Conservation (phyloP, 2,113 vertebrate species). For the Xenopus borealis region DNA sequence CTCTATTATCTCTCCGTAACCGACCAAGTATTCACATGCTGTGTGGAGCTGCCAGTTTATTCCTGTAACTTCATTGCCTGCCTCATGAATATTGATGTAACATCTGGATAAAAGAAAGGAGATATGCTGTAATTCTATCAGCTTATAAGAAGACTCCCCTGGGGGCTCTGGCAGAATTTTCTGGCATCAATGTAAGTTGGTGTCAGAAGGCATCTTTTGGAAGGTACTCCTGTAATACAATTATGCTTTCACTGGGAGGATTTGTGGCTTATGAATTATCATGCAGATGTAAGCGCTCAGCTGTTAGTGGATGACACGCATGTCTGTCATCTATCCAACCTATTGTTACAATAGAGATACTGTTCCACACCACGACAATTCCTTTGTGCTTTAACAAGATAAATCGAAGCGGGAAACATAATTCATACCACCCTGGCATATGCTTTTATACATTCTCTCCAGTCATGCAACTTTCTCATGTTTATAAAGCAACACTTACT, state of each 20-base stretch:
- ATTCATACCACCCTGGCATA: too few species aligned
- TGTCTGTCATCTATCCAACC: slow-evolving; percentile 29
- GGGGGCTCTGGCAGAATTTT: slow-evolving; percentile 27
- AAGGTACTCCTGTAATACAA: slow-evolving; percentile 37
- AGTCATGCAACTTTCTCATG: too few species aligned
- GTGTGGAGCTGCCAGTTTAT: slow-evolving; percentile 10
- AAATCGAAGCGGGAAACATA: background rate
- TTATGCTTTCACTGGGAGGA: slow-evolving; percentile 35
- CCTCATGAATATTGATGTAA: slow-evolving; percentile 43
- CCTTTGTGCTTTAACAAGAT: slow-evolving; percentile 30
- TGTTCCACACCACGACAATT: slow-evolving; percentile 19
- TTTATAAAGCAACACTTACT: too few species aligned
- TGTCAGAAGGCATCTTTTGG: slow-evolving; percentile 41
- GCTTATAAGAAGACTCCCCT: slow-evolving; percentile 32
- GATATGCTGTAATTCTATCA: slow-evolving; percentile 38
- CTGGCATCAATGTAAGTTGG: slow-evolving; percentile 32
- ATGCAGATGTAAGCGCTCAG: slow-evolving; percentile 42
- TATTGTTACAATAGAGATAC: slow-evolving; percentile 35
- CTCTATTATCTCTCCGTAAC: slow-evolving; percentile 1
- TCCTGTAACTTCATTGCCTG: slow-evolving; percentile 9
- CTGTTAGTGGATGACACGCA: slow-evolving; percentile 36
- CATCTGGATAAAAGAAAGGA: slow-evolving; percentile 39
- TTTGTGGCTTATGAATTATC: slow-evolving; percentile 40
- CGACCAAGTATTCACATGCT: slow-evolving; percentile 16
- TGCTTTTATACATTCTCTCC: too few species aligned